Conservation (phyloP, 2,888 invertebrate genomes). For the Dusona sp. region DNA sequence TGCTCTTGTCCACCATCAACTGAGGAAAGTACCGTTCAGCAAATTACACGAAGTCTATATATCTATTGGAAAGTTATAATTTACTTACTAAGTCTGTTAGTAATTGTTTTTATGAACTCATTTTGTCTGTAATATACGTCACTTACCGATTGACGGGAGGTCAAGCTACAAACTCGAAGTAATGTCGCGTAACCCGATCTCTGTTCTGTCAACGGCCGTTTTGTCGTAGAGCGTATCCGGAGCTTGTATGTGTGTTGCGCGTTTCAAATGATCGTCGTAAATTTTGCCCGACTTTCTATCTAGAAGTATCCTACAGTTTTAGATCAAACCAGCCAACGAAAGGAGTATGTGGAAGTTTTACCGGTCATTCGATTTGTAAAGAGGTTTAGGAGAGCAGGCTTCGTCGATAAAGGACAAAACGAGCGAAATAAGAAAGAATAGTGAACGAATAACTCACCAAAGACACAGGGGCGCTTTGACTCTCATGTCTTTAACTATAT, state of each 20-base stretch:
- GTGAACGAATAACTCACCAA: conserved; percentile 41
- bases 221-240: neutral
- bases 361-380: conserved; percentile 54
- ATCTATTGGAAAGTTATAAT: neutral
- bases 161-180: conserved; percentile 39
- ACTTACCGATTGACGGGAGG: conserved; percentile 27
- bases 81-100: neutral
- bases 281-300: conserved; percentile 23
- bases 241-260: neutral
- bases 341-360: conserved; percentile 37
- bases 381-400: conserved; percentile 31
- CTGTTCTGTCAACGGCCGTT: conserved; percentile 15
- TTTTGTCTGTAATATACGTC: neutral
- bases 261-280: conserved; percentile 50
- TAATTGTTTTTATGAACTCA: conserved; percentile 1
- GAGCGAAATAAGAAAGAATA: conserved; percentile 43
- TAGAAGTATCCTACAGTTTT: conserved; percentile 37
- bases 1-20: neutral
- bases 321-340: conserved; percentile 18
- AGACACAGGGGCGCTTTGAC: conserved; percentile 47
- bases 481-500: conserved; percentile 14
- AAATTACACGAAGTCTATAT: neutral
- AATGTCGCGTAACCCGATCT: conserved; percentile 15
- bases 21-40: neutral
- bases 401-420: conserved; percentile 25